These are phyloP conservation scores for Dallia pectoralis DNA, from an alignment of 2,797 vertebrate genomes.

Conservation along the genomic window DNA sequence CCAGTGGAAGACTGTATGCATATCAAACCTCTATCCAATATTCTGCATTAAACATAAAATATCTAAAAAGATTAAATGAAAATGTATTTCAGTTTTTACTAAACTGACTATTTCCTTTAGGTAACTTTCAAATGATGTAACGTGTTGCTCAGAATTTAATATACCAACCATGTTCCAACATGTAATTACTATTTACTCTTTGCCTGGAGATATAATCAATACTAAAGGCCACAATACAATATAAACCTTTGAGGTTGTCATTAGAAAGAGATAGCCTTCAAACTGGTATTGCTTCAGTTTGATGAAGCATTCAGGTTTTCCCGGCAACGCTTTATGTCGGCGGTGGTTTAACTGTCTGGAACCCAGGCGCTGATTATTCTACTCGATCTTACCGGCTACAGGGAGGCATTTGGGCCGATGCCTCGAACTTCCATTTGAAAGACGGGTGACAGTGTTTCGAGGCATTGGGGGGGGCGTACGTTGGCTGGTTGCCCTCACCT, in stretches of 20 bases:
- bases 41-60: no score
- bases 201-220: background rate
- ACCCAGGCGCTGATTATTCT: conserved; percentile 8
- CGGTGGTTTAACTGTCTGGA: background rate
- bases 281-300: background rate
- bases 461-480: background rate
- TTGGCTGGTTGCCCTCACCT: background rate
- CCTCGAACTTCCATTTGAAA: background rate
- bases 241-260: background rate
- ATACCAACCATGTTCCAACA: no score
- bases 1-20: background rate
- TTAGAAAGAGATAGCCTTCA: background rate
- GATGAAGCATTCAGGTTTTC: background rate
- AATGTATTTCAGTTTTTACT: no score
- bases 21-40: background rate
- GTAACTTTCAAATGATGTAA: no score
- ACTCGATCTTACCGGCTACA: conserved; percentile 7
- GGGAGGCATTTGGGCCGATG: conserved; percentile 1
- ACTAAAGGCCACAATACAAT: background rate
- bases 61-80: no score
- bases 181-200: no score
- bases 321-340: conserved; percentile 1
- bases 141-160: no score
- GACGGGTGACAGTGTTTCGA: background rate
- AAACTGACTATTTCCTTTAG: no score